Conservation (phyloP, 2,113 vertebrate species). For the Geococcyx californianus region DNA sequence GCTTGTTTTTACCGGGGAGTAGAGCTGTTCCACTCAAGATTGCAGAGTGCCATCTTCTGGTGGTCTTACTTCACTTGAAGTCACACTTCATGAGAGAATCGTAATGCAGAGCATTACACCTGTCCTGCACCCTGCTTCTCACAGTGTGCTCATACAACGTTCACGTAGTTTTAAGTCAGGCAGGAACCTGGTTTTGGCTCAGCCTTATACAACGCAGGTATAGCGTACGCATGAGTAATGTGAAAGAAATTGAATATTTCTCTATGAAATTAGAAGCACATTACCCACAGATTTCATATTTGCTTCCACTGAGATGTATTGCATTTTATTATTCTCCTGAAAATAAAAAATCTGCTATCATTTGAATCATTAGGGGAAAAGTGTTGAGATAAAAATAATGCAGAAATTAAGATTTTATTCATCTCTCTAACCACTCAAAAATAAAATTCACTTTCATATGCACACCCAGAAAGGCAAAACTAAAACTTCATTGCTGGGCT, state of each 20-base stretch:
- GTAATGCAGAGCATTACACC: neutral
- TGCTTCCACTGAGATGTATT: neutral
- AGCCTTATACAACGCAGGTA: neutral
- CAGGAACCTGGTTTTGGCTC: neutral
- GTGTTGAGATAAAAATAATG: neutral
- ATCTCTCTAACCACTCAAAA: neutral
- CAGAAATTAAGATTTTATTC: neutral
- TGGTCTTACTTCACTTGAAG: neutral
- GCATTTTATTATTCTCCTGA: neutral
- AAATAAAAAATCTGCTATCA: neutral
- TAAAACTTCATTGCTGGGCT: neutral
- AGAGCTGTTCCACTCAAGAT: neutral
- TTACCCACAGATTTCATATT: neutral
- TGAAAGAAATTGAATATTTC: neutral
- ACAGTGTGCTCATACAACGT: neutral
- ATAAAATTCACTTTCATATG: neutral
- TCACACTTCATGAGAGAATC: neutral
- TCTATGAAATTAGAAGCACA: neutral
- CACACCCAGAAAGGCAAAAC: neutral
- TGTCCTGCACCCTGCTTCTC: neutral
- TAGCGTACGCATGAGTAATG: neutral
- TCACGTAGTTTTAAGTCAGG: neutral
- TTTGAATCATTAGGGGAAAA: neutral
- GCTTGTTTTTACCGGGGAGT: accelerated
- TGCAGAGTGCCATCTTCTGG: constrained; percentile 24